Evolutionary conservation across 1,140 invertebrate genomes (phyloP).

Genomic region (Drosophila quadrilineata): DNA sequence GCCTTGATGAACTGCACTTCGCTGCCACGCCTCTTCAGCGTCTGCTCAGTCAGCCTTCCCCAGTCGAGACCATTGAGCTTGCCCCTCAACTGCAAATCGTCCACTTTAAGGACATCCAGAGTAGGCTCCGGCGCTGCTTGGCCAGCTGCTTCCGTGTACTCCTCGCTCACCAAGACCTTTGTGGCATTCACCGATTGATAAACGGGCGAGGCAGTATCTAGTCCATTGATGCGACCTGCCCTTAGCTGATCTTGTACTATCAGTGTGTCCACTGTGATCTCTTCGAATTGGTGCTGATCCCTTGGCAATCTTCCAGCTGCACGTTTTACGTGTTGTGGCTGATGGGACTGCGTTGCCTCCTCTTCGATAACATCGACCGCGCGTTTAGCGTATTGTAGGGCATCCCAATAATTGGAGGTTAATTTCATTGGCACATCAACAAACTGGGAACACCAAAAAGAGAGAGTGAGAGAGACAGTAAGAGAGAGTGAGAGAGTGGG

Average conservation of each 20-base stretch:
- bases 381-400: conserved; percentile 55
- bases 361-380: conserved; percentile 58
- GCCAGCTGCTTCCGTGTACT: conserved; percentile 27
- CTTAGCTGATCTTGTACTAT: conserved; percentile 41
- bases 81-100: conserved; percentile 51
- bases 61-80: conserved; percentile 55
- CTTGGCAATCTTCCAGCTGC: not conserved
- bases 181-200: conserved; percentile 49
- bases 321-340: conserved; percentile 31
- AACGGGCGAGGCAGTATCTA: conserved; percentile 50
- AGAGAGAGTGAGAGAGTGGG: too few relatives aligned
- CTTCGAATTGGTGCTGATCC: conserved; percentile 47
- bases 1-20: conserved; percentile 63
- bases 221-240: conserved; percentile 53
- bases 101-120: conserved; percentile 27
- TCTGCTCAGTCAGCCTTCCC: conserved; percentile 47
- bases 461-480: too few relatives aligned
- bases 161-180: conserved; percentile 53
- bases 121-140: not conserved
- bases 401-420: conserved; percentile 65
- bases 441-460: too few relatives aligned
- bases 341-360: not conserved
- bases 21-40: conserved; percentile 51
- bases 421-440: conserved; percentile 42
- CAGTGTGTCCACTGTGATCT: conserved; percentile 53